Base-by-base conservation (phyloP, 2,797 vertebrate genomes). In the Neosalanx taihuensis region DNA sequence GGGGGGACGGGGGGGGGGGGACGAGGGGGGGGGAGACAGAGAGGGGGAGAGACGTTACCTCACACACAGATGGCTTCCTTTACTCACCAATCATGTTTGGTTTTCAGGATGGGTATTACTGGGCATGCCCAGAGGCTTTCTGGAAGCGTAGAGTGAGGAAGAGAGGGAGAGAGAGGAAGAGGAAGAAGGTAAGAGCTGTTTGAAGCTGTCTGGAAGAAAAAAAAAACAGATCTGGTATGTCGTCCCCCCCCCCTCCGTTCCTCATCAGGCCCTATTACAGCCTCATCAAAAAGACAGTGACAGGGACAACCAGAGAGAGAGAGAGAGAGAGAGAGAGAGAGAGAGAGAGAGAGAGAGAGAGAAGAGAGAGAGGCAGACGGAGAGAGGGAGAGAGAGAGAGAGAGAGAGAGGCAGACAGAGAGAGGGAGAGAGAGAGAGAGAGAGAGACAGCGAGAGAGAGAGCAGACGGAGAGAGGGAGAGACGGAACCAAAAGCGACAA, bases 341-440 rank as follows among this genome's bases (percentile, higher is more conserved):
- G 49, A 59, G 51, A 72, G 67, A 77, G 79, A 74, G 57, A 65
- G 70, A 73, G 31, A 76, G 64, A 76, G 69, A 80, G 64, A 68
- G 57, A 67, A 57, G 76, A 66, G 70, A 74, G 61, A 65, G 71
- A 53, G 74, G 41, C 6, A n/a, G 76, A 78, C 73, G 79, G n/a
- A 56, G 66, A 60, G 76, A 68, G 70, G 72, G 61, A 63, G 69
- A 35, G 74, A 49, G 6, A 29, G 71, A 69, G 23, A n/a, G n/a
- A 58, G 49, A 62, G 18, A 23, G 64, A 41, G 72, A 81, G 78
- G 80, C 82, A 83, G 79, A 68, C 79, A 71, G 69, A 72, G 31
- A 82, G 63, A 20, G 80, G 84, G 79, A 67, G 73, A 82, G 64
- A 65, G 76, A 75, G 80, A 59, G 1, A 20, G 10, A 58, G 17